These are phyloP conservation scores for Nephrotoma flavescens DNA, from an alignment of 2,888 invertebrate species.

Conservation along the genomic window DNA sequence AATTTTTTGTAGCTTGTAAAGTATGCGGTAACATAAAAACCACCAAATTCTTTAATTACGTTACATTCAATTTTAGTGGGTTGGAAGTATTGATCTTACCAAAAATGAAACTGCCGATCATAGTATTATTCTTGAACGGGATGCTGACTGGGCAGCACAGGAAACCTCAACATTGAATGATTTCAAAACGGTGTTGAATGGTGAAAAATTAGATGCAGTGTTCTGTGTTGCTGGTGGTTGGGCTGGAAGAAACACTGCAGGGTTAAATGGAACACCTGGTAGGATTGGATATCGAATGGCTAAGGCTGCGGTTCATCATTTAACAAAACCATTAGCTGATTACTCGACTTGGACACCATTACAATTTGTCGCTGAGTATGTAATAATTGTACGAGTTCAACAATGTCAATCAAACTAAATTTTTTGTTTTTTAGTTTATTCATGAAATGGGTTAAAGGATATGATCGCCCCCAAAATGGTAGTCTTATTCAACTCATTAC, in stretches of 20 bases:
- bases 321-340: constrained; percentile 85
- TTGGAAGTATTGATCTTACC: constrained; percentile 70
- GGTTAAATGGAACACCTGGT: constrained; percentile 69
- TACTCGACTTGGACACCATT: constrained; percentile 85
- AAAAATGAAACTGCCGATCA: constrained; percentile 76
- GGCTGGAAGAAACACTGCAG: constrained; percentile 90
- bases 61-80: constrained; percentile 48
- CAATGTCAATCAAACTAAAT: not conserved
- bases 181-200: constrained; percentile 49
- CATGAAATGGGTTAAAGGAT: constrained; percentile 69
- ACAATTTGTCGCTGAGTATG: constrained; percentile 60
- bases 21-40: not conserved
- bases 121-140: constrained; percentile 71
- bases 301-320: constrained; percentile 89
- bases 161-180: constrained; percentile 55
- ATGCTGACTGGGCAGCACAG: constrained; percentile 61
- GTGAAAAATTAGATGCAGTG: constrained; percentile 80
- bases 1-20: not conserved
- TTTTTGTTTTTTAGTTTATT: constrained; percentile 39
- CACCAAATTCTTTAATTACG: not conserved
- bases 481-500: constrained; percentile 83
- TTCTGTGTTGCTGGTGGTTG: constrained; percentile 98
- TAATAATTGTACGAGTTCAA: not conserved
- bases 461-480: constrained; percentile 69
- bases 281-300: constrained; percentile 49